phyloP scores from a whole-genome alignment of 2,888 invertebrate genomes.

The Drosophila monieri region DNA sequence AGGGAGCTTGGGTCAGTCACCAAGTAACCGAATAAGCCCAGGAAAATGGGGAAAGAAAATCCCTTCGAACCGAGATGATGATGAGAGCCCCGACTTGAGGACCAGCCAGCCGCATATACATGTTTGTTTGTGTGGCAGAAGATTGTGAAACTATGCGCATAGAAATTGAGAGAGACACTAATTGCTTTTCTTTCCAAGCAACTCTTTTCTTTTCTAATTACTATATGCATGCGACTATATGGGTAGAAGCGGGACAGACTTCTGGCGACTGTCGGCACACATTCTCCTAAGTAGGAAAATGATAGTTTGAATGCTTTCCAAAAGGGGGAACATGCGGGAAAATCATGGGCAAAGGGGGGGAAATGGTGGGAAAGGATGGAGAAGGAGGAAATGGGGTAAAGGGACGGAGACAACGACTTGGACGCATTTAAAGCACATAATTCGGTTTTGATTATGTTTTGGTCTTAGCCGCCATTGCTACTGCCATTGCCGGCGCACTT shows the following conservation, averaged over 20 bases:
- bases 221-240: slow-evolving; percentile 70
- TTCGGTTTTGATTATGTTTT: slow-evolving; percentile 80
- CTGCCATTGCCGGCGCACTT: slow-evolving; percentile 51
- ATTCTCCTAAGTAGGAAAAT: slow-evolving; percentile 77
- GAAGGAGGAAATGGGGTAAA: background rate
- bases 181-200: slow-evolving; percentile 75
- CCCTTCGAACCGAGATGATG: slow-evolving; percentile 14
- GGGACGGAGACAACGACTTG: slow-evolving; percentile 56
- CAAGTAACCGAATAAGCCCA: slow-evolving; percentile 49
- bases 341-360: background rate
- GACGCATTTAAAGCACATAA: slow-evolving; percentile 80
- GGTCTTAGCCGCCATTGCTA: slow-evolving; percentile 52
- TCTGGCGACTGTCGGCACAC: slow-evolving; percentile 77
- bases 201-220: slow-evolving; percentile 74
- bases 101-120: slow-evolving; percentile 13
- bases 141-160: slow-evolving; percentile 64
- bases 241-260: slow-evolving; percentile 57
- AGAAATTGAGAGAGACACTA: slow-evolving; percentile 80
- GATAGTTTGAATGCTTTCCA: slow-evolving; percentile 73
- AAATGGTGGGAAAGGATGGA: background rate
- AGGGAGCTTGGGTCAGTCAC: slow-evolving; percentile 46
- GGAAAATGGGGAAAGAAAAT: slow-evolving; percentile 23
- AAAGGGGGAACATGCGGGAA: slow-evolving; percentile 12
- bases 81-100: slow-evolving; percentile 6
- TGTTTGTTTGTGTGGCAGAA: slow-evolving; percentile 50